phyloP scores from a whole-genome alignment of 1,140 invertebrate species.

The Brachionus calyciflorus region DNA sequence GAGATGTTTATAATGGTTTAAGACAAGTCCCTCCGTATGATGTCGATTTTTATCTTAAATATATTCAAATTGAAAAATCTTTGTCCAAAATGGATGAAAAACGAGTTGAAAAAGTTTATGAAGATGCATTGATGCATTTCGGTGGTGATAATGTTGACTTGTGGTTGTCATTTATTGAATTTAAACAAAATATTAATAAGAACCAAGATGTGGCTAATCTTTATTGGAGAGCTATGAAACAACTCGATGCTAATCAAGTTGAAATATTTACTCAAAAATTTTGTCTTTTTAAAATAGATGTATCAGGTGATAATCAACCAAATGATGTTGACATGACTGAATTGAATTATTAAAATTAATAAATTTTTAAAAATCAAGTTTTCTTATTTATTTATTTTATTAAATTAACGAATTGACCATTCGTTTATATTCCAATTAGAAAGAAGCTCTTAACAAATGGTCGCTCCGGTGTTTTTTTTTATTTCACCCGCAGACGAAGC shows the following conservation, averaged over 20 bases:
- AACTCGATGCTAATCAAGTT: not conserved
- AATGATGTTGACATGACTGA: not conserved
- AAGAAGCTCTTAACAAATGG: too few relatives aligned
- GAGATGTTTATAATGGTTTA: conserved; percentile 14
- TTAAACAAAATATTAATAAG: not conserved
- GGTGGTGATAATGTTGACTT: not conserved
- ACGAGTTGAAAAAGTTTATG: not conserved
- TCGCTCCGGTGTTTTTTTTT: too few relatives aligned
- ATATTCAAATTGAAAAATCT: conserved; percentile 26
- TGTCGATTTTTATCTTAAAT: not conserved
- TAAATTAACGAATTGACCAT: not conserved
- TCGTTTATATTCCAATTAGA: too few relatives aligned
- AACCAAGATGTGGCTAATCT: conserved; percentile 1
- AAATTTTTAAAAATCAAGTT: not conserved
- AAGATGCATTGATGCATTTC: conserved; percentile 37
- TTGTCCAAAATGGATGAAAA: not conserved
- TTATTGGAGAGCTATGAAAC: conserved; percentile 38
- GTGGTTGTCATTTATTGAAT: conserved; percentile 13
- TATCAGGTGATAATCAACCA: not conserved
- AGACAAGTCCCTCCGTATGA: conserved; percentile 19
- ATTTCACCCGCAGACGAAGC: too few relatives aligned
- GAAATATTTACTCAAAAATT: conserved; percentile 36
- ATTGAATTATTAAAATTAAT: not conserved
- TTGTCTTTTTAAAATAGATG: conserved; percentile 43
- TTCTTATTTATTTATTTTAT: not conserved